phyloP scores from a whole-genome alignment of 2,888 invertebrate genomes.

The Cyclophora punctaria region DNA sequence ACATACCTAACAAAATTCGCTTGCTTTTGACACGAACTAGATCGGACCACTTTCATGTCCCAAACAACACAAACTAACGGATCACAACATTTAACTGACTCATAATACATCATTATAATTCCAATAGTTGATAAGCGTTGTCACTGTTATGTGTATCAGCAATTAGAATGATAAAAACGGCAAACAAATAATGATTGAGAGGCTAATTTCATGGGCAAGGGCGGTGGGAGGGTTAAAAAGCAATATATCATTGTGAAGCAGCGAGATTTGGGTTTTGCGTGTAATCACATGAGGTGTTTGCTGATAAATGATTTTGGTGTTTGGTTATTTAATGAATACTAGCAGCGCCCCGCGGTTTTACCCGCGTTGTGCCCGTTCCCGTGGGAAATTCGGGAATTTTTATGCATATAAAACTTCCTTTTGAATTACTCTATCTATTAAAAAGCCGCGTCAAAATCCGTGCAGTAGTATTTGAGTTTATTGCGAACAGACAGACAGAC shows the following conservation, averaged over 20 bases:
- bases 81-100: constrained; percentile 6
- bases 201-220: constrained; percentile 52
- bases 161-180: constrained; percentile 50
- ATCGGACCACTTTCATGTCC: not conserved
- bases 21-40: not conserved
- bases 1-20: not conserved
- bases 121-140: constrained; percentile 7
- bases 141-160: constrained; percentile 50
- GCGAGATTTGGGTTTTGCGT: too few species aligned
- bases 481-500: too few species aligned
- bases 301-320: too few species aligned
- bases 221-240: constrained; percentile 16
- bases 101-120: not conserved
- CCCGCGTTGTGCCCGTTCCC: too few species aligned
- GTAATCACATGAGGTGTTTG: too few species aligned
- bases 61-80: not conserved
- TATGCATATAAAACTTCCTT: too few species aligned
- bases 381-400: too few species aligned
- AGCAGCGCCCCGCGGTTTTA: too few species aligned
- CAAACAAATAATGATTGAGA: constrained; percentile 50
- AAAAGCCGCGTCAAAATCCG: too few species aligned
- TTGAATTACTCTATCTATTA: too few species aligned
- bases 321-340: too few species aligned
- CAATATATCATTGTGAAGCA: constrained; percentile 13
- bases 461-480: too few species aligned